Conservation (phyloP, 2,888 invertebrate genomes). For the Apeira syringaria region DNA sequence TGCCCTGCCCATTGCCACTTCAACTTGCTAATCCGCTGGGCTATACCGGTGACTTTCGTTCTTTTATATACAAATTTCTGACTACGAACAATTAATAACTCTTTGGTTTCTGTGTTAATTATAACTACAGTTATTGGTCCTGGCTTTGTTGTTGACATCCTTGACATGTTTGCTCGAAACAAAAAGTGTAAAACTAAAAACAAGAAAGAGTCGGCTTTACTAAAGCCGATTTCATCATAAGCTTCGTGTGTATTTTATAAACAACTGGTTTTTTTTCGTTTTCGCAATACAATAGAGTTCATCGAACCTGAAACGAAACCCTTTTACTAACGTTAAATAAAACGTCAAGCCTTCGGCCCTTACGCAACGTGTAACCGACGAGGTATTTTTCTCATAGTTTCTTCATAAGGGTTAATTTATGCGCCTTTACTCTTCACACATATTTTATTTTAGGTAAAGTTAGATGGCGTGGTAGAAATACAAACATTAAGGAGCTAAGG, state of each 20-base stretch:
- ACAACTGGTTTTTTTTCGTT: conserved; percentile 8
- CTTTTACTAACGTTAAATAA: conserved; percentile 10
- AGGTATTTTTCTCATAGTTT: conserved; percentile 33
- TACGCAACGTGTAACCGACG: conserved; percentile 16
- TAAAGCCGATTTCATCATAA: neutral
- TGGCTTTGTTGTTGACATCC: too few species aligned
- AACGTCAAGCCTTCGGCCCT: conserved; percentile 10
- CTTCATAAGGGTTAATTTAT: conserved; percentile 47
- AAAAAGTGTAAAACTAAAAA: neutral
- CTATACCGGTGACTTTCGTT: too few species aligned
- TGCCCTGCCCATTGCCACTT: too few species aligned
- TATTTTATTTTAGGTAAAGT: neutral
- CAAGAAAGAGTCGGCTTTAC: neutral
- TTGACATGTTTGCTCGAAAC: too few species aligned
- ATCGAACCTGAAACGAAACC: conserved; percentile 11
- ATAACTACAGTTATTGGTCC: too few species aligned
- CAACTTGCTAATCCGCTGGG: too few species aligned
- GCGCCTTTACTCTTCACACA: conserved; percentile 19
- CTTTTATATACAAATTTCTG: too few species aligned
- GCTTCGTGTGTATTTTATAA: neutral
- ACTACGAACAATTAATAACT: too few species aligned
- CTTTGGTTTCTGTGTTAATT: too few species aligned
- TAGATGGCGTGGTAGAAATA: neutral
- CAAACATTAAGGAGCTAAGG: neutral
- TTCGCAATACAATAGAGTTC: conserved; percentile 16